Conservation (phyloP, 2,888 invertebrate species). For the Eumerus sabulonum region DNA sequence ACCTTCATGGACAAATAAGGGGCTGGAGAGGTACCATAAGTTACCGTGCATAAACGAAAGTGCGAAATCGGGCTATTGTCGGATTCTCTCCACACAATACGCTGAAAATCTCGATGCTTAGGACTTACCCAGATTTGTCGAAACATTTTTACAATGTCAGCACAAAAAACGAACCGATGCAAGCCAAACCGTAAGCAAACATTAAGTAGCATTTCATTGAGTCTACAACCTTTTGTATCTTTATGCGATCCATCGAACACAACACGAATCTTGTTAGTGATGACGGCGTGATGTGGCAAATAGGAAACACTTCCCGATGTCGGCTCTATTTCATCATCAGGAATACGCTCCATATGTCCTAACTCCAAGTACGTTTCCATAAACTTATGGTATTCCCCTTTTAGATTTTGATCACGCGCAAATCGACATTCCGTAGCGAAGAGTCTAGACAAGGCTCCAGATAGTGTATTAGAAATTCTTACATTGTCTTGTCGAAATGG, state of each 20-base stretch:
- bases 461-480: not conserved
- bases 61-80: conserved; percentile 18
- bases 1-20: no score
- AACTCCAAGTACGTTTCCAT: conserved; percentile 8
- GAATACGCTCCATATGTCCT: conserved; percentile 11
- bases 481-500: conserved; percentile 2
- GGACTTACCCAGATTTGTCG: conserved; percentile 11
- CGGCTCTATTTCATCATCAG: conserved; percentile 4
- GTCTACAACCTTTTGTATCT: not conserved
- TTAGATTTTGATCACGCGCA: conserved; percentile 4
- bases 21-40: conserved; percentile 49
- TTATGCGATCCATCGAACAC: not conserved
- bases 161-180: conserved; percentile 52
- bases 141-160: conserved; percentile 14
- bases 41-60: conserved; percentile 50
- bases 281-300: conserved; percentile 9
- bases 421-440: conserved; percentile 9
- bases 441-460: conserved; percentile 3
- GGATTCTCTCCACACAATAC: conserved; percentile 12
- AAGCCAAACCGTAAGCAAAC: conserved; percentile 15
- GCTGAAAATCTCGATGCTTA: conserved; percentile 8
- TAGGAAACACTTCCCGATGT: conserved; percentile 5
- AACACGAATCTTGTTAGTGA: no score
- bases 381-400: not conserved
- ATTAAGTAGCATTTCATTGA: conserved; percentile 1